Base-by-base conservation (phyloP, 1,140 invertebrate species). In the Drosophila nannoptera region DNA sequence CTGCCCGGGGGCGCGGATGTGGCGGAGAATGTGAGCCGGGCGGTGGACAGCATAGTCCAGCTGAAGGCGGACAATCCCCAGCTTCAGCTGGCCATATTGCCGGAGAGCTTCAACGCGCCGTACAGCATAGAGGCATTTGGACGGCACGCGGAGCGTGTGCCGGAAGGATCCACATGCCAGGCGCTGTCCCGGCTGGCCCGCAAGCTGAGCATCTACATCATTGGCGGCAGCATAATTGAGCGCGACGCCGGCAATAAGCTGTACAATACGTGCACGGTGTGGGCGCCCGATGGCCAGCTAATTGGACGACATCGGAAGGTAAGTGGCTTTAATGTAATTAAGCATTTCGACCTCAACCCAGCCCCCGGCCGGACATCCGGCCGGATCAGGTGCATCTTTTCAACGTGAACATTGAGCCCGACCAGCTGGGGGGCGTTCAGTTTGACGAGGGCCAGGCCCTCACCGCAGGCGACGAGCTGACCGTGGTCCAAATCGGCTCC, bases 81-180 rank as follows among this genome's bases (percentile, higher is more conserved):
- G 33, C 55, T 88, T 9, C 62, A 75, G 48, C 91, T 96, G 55
- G 87, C 98, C 49, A 92, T 98, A n/a, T 87, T 98, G 12, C 96
- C 97, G 7, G 97, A 99, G 92, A 98, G 96, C 87, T 99, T 98
- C 84, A 99, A 98, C 90, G 96, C 94, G 8, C 97, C 97, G 0
- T 98, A 98, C 91, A 70, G 49, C 38, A 50, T 73, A 92, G 94
- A 94, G 77, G 94, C 94, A 87, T 98, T 98, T 88, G 88, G 92
- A 1, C 92, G 96, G 77, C 97, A 98, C 90, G 95, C 97, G 0
- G 97, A 98, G 90, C 77, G 89, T 11, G 93, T 98, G 33, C 96
- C 96, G 0, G 87, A 90, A 56, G 96, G 96, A 1, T 91, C 93
- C 64, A 96, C 96, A 0, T 93, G 93, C 61, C 67, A 84, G 31